phyloP scores from a whole-genome alignment of 2,888 invertebrate genomes.

The Cephalotes varians region DNA sequence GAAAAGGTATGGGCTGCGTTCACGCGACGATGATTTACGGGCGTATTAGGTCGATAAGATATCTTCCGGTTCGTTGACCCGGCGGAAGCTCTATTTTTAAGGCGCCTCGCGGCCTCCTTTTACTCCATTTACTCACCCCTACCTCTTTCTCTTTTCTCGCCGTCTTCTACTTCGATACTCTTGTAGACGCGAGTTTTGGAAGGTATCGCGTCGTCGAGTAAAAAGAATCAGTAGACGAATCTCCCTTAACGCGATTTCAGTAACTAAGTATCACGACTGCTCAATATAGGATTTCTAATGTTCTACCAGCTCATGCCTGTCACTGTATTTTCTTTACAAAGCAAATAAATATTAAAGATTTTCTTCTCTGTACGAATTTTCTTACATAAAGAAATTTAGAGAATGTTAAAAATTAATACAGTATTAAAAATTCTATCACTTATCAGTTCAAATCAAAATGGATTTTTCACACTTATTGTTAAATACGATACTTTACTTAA shows the following conservation, averaged over 20 bases:
- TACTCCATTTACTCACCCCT: slow-evolving; percentile 65
- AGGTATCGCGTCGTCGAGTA: slow-evolving; percentile 37
- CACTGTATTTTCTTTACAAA: not conserved
- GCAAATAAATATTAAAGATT: not conserved
- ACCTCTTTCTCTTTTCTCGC: slow-evolving; percentile 48
- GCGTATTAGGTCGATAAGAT: slow-evolving; percentile 80
- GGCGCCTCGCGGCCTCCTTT: slow-evolving; percentile 72
- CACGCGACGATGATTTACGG: slow-evolving; percentile 80
- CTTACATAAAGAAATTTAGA: too few relatives aligned
- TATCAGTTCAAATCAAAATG: not conserved
- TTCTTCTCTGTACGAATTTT: not conserved
- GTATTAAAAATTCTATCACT: not conserved
- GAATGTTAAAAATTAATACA: not conserved
- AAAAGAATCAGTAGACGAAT: slow-evolving; percentile 43
- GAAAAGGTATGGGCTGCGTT: slow-evolving; percentile 79
- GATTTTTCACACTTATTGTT: not conserved
- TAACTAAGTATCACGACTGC: slow-evolving; percentile 14
- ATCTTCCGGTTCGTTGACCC: slow-evolving; percentile 78
- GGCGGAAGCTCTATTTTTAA: slow-evolving; percentile 77
- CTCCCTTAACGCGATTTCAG: slow-evolving; percentile 51
- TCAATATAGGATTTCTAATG: not conserved
- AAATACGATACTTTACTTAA: not conserved
- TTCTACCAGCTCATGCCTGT: not conserved
- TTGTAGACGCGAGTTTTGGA: slow-evolving; percentile 43
- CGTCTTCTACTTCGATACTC: slow-evolving; percentile 48